Conservation (phyloP, 1,140 invertebrate species). For the Drosophila erecta region DNA sequence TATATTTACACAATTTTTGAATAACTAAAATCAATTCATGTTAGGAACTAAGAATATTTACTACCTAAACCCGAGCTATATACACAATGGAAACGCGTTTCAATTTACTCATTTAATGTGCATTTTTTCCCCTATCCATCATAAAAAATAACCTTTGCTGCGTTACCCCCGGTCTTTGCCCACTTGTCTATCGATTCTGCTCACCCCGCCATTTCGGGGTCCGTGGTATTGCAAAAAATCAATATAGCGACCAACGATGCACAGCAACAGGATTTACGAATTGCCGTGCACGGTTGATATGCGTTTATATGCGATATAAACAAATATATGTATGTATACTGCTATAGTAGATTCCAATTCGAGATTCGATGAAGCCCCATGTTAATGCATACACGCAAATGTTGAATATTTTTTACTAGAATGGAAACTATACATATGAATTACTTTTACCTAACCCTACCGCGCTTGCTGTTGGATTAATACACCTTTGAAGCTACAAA, state of each 20-base stretch:
- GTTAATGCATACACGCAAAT: slow-evolving; percentile 57
- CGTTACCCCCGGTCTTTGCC: slow-evolving; percentile 5
- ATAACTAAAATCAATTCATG: slow-evolving; percentile 51
- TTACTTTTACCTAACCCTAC: slow-evolving; percentile 41
- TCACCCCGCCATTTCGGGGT: neutral
- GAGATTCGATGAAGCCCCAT: slow-evolving; percentile 13
- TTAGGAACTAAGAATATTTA: slow-evolving; percentile 61
- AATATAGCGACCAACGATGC: slow-evolving; percentile 43
- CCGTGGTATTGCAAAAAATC: slow-evolving; percentile 39
- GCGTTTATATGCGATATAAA: slow-evolving; percentile 44
- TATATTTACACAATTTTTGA: slow-evolving; percentile 73
- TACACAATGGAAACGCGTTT: slow-evolving; percentile 36
- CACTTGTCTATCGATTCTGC: slow-evolving; percentile 19
- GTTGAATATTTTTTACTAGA: slow-evolving; percentile 75
- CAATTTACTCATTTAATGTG: slow-evolving; percentile 24
- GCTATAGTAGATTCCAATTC: slow-evolving; percentile 5
- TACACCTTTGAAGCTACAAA: slow-evolving; percentile 38
- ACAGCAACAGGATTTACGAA: slow-evolving; percentile 39
- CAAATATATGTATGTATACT: slow-evolving; percentile 13
- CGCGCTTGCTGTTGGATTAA: slow-evolving; percentile 58
- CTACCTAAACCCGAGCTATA: slow-evolving; percentile 51
- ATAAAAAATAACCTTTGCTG: slow-evolving; percentile 15
- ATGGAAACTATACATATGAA: slow-evolving; percentile 71
- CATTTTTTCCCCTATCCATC: slow-evolving; percentile 24
- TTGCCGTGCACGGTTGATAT: slow-evolving; percentile 13